Evolutionary conservation across 1,140 invertebrate species (phyloP).

Genomic region (Magallana angulata): DNA sequence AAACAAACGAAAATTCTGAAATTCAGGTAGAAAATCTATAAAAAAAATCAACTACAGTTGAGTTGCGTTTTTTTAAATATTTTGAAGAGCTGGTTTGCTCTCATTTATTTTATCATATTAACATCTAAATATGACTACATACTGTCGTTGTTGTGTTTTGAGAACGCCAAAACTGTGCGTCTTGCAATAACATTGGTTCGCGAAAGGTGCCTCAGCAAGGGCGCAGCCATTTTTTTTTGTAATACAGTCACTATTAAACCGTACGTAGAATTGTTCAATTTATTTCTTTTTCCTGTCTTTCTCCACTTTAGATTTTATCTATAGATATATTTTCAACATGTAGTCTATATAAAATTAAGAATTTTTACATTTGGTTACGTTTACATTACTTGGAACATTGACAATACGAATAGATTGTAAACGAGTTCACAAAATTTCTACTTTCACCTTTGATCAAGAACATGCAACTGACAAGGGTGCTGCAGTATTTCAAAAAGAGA

Average conservation of each 20-base stretch:
- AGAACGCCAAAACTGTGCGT: background rate
- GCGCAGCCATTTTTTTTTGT: conserved; percentile 28
- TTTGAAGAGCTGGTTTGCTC: no score
- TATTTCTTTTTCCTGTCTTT: background rate
- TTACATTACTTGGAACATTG: no score
- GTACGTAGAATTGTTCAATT: background rate
- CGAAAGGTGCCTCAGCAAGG: background rate
- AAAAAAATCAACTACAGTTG: background rate
- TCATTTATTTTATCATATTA: no score
- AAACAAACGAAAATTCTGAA: background rate
- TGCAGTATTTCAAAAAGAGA: conserved; percentile 32
- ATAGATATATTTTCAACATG: background rate
- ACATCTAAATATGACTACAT: background rate
- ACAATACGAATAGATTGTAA: background rate
- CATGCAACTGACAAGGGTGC: background rate
- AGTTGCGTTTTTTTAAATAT: no score
- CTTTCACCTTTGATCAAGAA: background rate
- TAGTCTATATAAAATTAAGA: background rate
- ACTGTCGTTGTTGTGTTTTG: conserved; percentile 6
- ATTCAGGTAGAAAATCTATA: background rate
- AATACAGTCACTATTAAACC: background rate
- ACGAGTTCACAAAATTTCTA: background rate
- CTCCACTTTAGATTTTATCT: background rate
- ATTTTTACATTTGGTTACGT: background rate
- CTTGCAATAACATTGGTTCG: conserved; percentile 3